Evolutionary conservation across 2,797 vertebrate genomes (phyloP).

Genomic region (Xiphophorus birchmanni): DNA sequence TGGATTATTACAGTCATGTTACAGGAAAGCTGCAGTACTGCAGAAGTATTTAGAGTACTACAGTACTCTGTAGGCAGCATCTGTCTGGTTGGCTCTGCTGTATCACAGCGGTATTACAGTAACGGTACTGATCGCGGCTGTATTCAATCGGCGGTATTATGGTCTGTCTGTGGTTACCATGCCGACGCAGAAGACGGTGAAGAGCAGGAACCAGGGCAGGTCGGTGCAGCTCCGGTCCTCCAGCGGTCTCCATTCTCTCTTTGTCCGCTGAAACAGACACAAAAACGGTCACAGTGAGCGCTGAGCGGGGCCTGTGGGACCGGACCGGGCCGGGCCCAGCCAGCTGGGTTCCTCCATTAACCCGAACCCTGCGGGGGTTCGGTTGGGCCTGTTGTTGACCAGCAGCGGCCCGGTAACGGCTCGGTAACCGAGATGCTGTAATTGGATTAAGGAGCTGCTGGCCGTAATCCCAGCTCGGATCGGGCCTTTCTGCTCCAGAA

Average conservation of each 20-base stretch:
- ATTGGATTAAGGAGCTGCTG: slow-evolving; percentile 60
- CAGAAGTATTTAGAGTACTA: neutral
- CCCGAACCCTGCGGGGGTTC: neutral
- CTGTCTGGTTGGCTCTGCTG: neutral
- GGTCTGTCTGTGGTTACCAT: slow-evolving; percentile 86
- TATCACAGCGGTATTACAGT: neutral
- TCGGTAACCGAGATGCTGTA: slow-evolving; percentile 32
- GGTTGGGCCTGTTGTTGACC: slow-evolving; percentile 7
- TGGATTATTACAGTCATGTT: neutral
- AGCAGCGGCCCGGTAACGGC: neutral
- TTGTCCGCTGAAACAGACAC: slow-evolving; percentile 86
- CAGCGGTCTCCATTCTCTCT: slow-evolving; percentile 96
- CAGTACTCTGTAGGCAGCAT: neutral
- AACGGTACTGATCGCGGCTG: too few species aligned
- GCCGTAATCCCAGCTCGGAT: slow-evolving; percentile 58
- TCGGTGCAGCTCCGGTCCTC: slow-evolving; percentile 97
- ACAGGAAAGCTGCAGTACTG: neutral
- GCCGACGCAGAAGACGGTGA: slow-evolving; percentile 92
- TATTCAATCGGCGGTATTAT: neutral
- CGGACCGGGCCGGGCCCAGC: neutral
- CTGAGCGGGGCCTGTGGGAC: slow-evolving; percentile 10
- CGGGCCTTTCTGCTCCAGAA: slow-evolving; percentile 20
- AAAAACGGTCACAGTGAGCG: slow-evolving; percentile 37
- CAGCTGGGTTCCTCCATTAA: slow-evolving; percentile 8
- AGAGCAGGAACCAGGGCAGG: slow-evolving; percentile 94